These are phyloP conservation scores for Scortum barcoo DNA, from an alignment of 2,113 vertebrate species.

Conservation along the genomic window DNA sequence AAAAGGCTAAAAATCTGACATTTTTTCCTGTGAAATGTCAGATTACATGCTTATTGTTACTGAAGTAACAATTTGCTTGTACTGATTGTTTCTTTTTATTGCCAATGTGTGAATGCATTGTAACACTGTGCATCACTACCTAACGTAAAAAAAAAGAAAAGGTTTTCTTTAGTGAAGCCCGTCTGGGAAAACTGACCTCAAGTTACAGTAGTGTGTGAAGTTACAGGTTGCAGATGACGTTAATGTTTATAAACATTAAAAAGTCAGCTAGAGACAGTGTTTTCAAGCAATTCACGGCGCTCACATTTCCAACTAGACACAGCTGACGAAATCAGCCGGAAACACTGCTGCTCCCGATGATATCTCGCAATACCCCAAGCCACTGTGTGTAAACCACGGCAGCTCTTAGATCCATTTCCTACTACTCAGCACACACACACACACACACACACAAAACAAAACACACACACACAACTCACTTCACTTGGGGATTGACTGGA, in stretches of 20 bases:
- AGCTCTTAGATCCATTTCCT: conserved; percentile 54
- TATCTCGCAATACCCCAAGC: conserved; percentile 7
- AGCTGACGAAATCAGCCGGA: background rate
- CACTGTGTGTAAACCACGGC: conserved; percentile 23
- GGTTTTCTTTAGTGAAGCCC: no score
- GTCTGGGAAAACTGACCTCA: no score
- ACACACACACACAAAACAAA: background rate
- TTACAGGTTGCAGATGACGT: background rate
- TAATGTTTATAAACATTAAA: background rate
- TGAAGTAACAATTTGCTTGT: background rate
- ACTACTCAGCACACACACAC: conserved; percentile 14
- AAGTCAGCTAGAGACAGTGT: background rate
- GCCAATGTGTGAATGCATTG: no score
- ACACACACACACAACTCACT: conserved; percentile 28
- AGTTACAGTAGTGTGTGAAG: background rate
- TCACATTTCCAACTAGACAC: background rate
- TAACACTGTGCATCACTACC: no score
- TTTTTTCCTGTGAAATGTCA: background rate
- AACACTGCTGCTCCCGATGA: background rate
- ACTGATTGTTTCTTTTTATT: no score
- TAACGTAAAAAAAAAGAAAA: no score
- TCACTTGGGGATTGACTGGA: conserved; percentile 55
- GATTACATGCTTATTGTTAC: background rate
- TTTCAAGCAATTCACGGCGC: background rate
- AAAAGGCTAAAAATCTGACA: background rate